Conservation (phyloP, 2,113 vertebrate species). For the Elgaria multicarinata region DNA sequence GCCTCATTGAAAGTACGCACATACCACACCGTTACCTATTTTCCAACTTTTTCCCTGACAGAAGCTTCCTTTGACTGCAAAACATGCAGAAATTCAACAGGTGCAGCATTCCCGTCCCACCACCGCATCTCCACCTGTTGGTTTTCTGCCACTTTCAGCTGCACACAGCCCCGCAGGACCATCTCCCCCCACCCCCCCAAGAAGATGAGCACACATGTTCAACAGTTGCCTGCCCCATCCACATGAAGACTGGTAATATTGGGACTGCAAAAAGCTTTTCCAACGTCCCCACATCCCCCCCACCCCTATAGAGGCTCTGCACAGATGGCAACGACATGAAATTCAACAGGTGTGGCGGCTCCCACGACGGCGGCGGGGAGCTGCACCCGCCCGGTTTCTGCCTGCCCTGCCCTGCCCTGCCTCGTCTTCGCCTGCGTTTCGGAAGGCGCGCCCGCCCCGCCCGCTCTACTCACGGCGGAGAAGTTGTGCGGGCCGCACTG, state of each 20-base stretch:
- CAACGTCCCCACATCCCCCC: too few relatives aligned
- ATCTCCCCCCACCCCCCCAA: background rate
- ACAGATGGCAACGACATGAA: background rate
- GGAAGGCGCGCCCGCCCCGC: background rate
- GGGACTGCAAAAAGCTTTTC: too few relatives aligned
- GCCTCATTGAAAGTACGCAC: background rate
- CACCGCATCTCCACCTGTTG: background rate
- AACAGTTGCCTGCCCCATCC: background rate
- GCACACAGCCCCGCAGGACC: too few relatives aligned
- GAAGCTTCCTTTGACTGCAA: background rate
- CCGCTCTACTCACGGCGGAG: constrained; percentile 89
- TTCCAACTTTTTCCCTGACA: background rate
- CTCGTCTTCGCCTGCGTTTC: background rate
- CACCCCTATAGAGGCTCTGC: background rate
- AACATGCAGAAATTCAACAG: background rate
- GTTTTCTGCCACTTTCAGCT: background rate
- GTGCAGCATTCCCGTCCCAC: background rate
- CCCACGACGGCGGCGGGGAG: background rate
- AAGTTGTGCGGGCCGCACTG: constrained; percentile 96
- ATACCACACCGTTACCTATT: too few relatives aligned
- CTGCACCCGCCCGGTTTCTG: background rate
- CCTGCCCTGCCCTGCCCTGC: background rate
- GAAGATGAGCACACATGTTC: too few relatives aligned
- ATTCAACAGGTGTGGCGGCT: background rate
- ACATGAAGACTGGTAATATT: background rate